A percentile compares a stretch with the other conserved stretches of the same genome.
Conservation (phyloP, 1,140 invertebrate species). For the Colletes latitarsis region DNA sequence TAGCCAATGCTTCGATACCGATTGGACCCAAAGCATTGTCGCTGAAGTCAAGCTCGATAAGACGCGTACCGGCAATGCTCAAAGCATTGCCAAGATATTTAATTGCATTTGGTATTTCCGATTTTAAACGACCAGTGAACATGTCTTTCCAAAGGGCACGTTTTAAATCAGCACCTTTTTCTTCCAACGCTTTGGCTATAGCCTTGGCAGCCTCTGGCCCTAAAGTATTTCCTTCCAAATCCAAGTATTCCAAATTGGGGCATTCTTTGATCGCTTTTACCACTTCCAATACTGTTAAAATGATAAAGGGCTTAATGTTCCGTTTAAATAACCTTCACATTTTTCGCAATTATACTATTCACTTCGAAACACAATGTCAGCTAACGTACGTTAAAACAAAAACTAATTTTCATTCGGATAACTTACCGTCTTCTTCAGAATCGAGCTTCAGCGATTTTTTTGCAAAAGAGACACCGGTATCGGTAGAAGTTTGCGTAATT, state of each 20-base stretch:
- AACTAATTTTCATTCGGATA: conserved; percentile 16
- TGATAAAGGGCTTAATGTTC: conserved; percentile 28
- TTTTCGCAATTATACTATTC: background rate
- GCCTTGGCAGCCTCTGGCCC: conserved; percentile 93
- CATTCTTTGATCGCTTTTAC: conserved; percentile 85
- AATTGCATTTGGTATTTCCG: conserved; percentile 96
- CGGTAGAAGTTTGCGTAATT: conserved; percentile 54
- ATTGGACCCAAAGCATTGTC: conserved; percentile 99
- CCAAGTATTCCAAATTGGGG: conserved; percentile 85
- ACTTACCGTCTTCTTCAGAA: conserved; percentile 85
- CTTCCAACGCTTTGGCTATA: conserved; percentile 90
- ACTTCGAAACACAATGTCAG: conserved; percentile 23
- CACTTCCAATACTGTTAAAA: conserved; percentile 84
- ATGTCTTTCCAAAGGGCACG: conserved; percentile 97
- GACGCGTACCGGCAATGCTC: conserved; percentile 87
- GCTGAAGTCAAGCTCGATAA: conserved; percentile 95
- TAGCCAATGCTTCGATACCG: conserved; percentile 94
- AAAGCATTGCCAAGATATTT: conserved; percentile 91
- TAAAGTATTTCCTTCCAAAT: conserved; percentile 96
- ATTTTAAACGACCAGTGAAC: conserved; percentile 96
- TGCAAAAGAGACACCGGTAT: conserved; percentile 84
- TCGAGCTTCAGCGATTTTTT: conserved; percentile 86
- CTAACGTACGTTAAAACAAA: background rate
- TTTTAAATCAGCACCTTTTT: conserved; percentile 88
- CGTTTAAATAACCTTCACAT: background rate